Conservation (phyloP, 2,113 vertebrate genomes). For the Apodemus speciosus region DNA sequence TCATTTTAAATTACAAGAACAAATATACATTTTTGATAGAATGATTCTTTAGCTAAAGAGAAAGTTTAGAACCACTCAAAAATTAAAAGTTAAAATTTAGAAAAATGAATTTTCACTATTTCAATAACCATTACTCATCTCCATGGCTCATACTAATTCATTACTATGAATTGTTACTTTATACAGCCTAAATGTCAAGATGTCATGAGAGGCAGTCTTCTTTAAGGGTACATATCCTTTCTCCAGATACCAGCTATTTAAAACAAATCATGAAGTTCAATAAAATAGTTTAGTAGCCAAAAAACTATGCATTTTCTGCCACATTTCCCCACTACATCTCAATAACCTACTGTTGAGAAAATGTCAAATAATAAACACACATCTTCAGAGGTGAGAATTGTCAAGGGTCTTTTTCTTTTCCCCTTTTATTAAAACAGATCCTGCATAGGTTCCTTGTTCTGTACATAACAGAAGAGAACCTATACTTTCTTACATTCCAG, state of each 20-base stretch:
- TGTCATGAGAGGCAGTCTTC: neutral
- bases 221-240: neutral
- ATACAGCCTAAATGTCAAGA: neutral
- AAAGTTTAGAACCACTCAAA: neutral
- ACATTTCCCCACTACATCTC: slow-evolving; percentile 49
- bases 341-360: slow-evolving; percentile 59
- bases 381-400: slow-evolving; percentile 31
- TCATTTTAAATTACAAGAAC: slow-evolving; percentile 47
- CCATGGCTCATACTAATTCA: neutral
- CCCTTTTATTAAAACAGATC: neutral
- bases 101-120: neutral
- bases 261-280: slow-evolving; percentile 46
- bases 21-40: slow-evolving; percentile 17
- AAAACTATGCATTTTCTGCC: slow-evolving; percentile 8
- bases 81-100: neutral
- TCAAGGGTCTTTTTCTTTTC: slow-evolving; percentile 29
- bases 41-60: neutral
- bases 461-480: neutral
- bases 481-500: slow-evolving; percentile 36
- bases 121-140: neutral
- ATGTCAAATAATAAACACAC: slow-evolving; percentile 49
- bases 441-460: neutral
- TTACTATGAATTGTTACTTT: slow-evolving; percentile 7
- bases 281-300: neutral
- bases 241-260: neutral